Evolutionary conservation across 2,797 vertebrate genomes (phyloP), one percentile per base, ranked within the genome.

Genomic region (Eidolon dupreanum): DNA sequence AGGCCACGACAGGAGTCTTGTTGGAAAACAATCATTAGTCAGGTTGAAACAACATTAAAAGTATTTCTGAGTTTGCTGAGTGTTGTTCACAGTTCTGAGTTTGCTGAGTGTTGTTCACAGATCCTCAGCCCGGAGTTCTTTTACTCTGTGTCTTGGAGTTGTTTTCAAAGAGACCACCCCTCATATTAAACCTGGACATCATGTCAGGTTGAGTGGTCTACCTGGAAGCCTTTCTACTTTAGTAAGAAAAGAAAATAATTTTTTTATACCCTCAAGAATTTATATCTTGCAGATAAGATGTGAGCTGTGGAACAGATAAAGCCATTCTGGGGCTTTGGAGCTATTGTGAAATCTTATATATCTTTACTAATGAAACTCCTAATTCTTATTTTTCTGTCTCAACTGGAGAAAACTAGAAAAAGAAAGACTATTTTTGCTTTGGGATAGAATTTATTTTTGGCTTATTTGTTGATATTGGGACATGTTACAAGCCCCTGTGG

Each of bases 31-130:
- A 53, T 89, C 66, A 57, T 79, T 28, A n/a, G 38, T 19, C 41
- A 57, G 68, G 93, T 92, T 81, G 70, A 92, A 95, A 89, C 94
- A 95, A 84, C 65, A 73, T 49, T 36, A 33, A 73, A 96, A 88
- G 31, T 38, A 82, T 94, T 86, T 92, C 88, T 53, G 31, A 68
- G 41, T 77, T 85, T 90, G 66, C 55, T 65, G 26, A 94, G 84
- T 11, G 1, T 71, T 43, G 28, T 59, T 71, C 77, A 17, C 13
- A 26, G 61, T 86, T 92, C 88, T 53, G 31, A 68, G 41, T 77
- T 85, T 90, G 66, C 55, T 65, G 26, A 94, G 84, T 11, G 1
- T 71, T 43, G 28, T 59, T 71, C 77, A 17, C 13, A 26, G 61
- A 1, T 6, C 57, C 31, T 81, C 49, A 65, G 68, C 16, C 78